Evolutionary conservation across 2,888 invertebrate species (phyloP), one percentile per base, ranked within the genome.

Genomic region (Leptinotarsa rubiginosa): DNA sequence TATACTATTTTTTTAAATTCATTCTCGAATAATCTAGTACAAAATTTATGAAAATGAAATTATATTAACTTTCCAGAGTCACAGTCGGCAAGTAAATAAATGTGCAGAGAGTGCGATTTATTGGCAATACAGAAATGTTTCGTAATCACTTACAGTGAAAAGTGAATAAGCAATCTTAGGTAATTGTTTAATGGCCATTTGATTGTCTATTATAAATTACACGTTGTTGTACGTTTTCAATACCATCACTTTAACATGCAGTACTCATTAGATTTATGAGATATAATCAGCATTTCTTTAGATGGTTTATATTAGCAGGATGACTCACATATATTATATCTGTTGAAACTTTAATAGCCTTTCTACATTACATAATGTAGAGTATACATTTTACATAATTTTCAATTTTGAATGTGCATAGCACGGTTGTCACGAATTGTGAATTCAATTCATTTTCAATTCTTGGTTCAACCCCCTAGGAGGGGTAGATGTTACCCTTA

Each of bases 181-280:
- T 56, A 56, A 56, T 56, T 56, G 22, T 56, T 56, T 56, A 56
- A 56, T 56, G 56, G 15, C 22, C 18, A 56, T 56, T 56, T 56
- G 56, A 56, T 56, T 56, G 56, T 56, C 56, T 56, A 56, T 56
- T 56, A 56, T 22, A 56, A 56, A 56, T 56, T 56, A 56, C 56
- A 56, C 22, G 56, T 56, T 56, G 15, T 56, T 56, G 56, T 22
- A 13, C 56, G 18, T 52, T 18, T 52, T 52, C 52, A 52, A 56
- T 56, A 56, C 16, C 56, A 56, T 56, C 13, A 13, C 15, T 15
- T 15, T 15, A 56, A 22, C 22, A 16, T 22, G 56, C 22, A 2
- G 56, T 56, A 56, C 22, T 56, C 56, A 56, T 56, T 56, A 56
- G 22, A 20, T 22, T 56, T 13, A 13, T 22, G 20, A 56, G 56